These are phyloP conservation scores for Spondyliosoma cantharus DNA, from an alignment of 2,797 vertebrate species.

Conservation along the genomic window DNA sequence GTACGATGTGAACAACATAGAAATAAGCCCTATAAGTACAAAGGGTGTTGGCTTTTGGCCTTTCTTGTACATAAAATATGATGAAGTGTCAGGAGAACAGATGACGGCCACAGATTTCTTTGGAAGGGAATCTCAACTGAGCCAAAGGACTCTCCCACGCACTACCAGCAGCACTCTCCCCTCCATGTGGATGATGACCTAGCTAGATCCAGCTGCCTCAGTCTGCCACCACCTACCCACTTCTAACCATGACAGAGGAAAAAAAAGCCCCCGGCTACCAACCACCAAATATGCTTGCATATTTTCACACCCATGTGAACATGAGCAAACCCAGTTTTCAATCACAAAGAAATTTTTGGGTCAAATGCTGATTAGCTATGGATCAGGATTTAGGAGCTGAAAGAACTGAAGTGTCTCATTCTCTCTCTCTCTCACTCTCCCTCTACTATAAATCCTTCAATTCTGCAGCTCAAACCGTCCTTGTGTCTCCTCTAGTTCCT, in stretches of 20 bases:
- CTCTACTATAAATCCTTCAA: conserved; percentile 49
- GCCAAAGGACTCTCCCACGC: conserved; percentile 55
- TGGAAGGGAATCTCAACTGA: conserved; percentile 44
- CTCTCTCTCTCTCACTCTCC: conserved; percentile 36
- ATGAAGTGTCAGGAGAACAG: conserved; percentile 16
- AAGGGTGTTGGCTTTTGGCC: conserved; percentile 15
- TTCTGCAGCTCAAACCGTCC: conserved; percentile 55
- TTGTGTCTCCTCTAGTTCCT: conserved; percentile 56
- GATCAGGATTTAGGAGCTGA: conserved; percentile 55
- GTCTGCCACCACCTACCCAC: conserved; percentile 45
- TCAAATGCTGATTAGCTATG: conserved; percentile 69
- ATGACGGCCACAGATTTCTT: conserved; percentile 29
- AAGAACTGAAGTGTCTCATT: conserved; percentile 47
- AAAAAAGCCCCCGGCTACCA: conserved; percentile 12
- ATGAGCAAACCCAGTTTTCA: conserved; percentile 38
- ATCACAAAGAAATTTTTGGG: conserved; percentile 53
- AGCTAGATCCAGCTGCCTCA: conserved; percentile 52
- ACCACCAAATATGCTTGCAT: conserved; percentile 37
- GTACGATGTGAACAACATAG: conserved; percentile 24
- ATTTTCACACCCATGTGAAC: conserved; percentile 46
- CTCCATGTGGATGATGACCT: conserved; percentile 51
- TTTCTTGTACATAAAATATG: conserved; percentile 32
- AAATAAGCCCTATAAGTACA: neutral
- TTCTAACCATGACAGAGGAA: conserved; percentile 40
- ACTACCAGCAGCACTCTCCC: conserved; percentile 24